These are phyloP conservation scores for Melieria omissa DNA, from an alignment of 2,888 invertebrate genomes.

Conservation along the genomic window DNA sequence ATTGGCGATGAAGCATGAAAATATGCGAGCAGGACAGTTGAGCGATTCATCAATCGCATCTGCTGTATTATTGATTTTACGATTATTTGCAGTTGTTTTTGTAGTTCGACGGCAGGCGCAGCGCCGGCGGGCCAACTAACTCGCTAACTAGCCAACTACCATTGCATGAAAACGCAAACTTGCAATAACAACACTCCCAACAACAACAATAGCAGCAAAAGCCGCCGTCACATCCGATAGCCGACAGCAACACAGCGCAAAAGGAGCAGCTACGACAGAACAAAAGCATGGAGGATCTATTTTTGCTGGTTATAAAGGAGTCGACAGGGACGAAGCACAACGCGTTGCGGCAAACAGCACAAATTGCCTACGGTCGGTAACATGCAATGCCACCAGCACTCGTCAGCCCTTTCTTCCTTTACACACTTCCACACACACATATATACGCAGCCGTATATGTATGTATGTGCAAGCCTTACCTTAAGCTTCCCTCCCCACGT, in stretches of 20 bases:
- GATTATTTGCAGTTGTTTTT: background rate
- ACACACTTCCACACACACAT: too few relatives aligned
- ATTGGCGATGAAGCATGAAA: background rate
- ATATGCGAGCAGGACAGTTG: background rate
- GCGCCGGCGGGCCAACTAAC: too few relatives aligned
- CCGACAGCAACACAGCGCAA: background rate
- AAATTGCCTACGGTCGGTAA: slow-evolving; percentile 83
- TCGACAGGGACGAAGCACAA: slow-evolving; percentile 80
- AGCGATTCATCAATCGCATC: slow-evolving; percentile 15
- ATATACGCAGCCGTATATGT: too few relatives aligned
- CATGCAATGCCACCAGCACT: background rate
- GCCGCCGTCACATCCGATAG: slow-evolving; percentile 1
- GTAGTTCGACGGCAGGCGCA: background rate
- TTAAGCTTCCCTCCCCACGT: too few relatives aligned
- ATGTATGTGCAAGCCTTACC: too few relatives aligned
- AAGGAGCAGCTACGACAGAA: background rate
- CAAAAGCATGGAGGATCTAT: slow-evolving; percentile 83
- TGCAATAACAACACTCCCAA: background rate
- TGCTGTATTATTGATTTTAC: slow-evolving; percentile 24
- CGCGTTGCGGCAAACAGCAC: slow-evolving; percentile 82
- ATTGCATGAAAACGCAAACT: slow-evolving; percentile 1
- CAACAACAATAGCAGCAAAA: slow-evolving; percentile 10
- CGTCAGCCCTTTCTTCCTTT: too few relatives aligned
- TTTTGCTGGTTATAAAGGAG: slow-evolving; percentile 86
- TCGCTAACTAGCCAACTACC: background rate